Evolutionary conservation across 64 coral and sea anemone species (phyloP).

Genomic region (Cladopsammia gracilis): DNA sequence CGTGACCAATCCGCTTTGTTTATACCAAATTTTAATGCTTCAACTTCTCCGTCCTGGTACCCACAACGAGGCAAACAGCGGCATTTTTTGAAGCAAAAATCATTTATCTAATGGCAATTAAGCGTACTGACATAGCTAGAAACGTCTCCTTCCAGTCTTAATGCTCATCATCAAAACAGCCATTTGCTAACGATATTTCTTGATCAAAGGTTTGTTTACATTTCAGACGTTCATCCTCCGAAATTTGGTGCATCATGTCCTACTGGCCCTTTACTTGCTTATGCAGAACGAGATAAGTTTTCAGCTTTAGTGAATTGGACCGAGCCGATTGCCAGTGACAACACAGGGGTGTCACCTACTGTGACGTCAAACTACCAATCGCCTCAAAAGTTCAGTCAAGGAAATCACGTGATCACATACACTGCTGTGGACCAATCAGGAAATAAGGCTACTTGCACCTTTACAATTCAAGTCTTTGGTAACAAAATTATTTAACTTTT

Average conservation of each 20-base stretch:
- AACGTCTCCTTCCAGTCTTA: too few species aligned
- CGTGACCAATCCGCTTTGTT: too few species aligned
- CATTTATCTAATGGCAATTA: too few species aligned
- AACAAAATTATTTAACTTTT: not conserved
- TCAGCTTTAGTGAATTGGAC: conserved; percentile 44
- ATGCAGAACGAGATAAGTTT: not conserved
- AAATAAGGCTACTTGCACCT: conserved; percentile 32
- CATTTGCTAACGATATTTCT: too few species aligned
- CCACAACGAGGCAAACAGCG: too few species aligned
- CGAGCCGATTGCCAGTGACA: conserved; percentile 32
- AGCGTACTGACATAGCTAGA: too few species aligned
- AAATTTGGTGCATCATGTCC: conserved; percentile 12
- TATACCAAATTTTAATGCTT: too few species aligned
- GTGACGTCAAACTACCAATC: not conserved
- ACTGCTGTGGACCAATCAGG: conserved; percentile 42
- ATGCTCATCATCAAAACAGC: too few species aligned
- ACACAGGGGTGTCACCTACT: not conserved
- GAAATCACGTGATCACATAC: conserved; percentile 41
- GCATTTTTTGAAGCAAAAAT: too few species aligned
- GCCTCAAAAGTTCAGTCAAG: conserved; percentile 24
- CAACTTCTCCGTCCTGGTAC: too few species aligned
- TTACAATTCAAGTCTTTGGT: conserved; percentile 48
- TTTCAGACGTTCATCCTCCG: not conserved
- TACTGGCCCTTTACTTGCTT: not conserved
- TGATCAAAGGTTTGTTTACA: too few species aligned